Evolutionary conservation across 53 echinoderm and acorn worm genomes (phyloP).

Genomic region (Hippasteria phrygiana): DNA sequence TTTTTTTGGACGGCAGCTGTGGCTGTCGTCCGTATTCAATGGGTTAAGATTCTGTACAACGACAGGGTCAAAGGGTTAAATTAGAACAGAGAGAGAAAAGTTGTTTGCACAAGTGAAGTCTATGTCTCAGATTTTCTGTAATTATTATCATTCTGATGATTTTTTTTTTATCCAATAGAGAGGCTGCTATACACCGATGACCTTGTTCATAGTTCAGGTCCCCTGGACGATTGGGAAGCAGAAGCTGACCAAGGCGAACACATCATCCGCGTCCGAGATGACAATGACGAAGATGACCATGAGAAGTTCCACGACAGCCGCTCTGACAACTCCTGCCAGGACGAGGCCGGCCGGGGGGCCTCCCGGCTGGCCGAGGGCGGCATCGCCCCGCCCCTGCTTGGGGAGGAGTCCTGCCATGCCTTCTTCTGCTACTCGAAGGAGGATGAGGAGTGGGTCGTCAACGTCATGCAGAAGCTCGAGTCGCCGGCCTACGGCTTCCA

Average conservation of each 20-base stretch:
- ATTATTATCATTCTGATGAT: background rate
- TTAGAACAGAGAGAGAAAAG: no score
- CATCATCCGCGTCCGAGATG: conserved; percentile 77
- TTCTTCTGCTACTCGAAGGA: conserved; percentile 93
- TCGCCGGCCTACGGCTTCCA: conserved; percentile 89
- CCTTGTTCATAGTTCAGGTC: conserved; percentile 63
- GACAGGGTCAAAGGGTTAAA: no score
- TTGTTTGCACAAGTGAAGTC: no score
- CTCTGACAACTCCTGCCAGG: conserved; percentile 68
- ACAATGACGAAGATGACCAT: conserved; percentile 68
- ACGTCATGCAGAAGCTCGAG: conserved; percentile 86
- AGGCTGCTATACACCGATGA: conserved; percentile 80
- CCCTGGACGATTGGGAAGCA: conserved; percentile 82
- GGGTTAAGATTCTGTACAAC: no score
- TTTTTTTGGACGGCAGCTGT: no score
- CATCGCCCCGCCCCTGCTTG: conserved; percentile 86
- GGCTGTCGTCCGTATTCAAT: no score
- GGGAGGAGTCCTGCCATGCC: conserved; percentile 94
- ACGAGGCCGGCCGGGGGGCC: conserved; percentile 54
- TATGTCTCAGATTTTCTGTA: no score
- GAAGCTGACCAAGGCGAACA: conserved; percentile 87
- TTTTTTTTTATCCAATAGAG: conserved; percentile 48
- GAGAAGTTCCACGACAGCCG: conserved; percentile 65
- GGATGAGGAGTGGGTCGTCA: conserved; percentile 89
- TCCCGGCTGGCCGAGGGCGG: conserved; percentile 29